These are phyloP conservation scores for Neosalanx taihuensis DNA, from an alignment of 2,797 vertebrate genomes.

Conservation along the genomic window DNA sequence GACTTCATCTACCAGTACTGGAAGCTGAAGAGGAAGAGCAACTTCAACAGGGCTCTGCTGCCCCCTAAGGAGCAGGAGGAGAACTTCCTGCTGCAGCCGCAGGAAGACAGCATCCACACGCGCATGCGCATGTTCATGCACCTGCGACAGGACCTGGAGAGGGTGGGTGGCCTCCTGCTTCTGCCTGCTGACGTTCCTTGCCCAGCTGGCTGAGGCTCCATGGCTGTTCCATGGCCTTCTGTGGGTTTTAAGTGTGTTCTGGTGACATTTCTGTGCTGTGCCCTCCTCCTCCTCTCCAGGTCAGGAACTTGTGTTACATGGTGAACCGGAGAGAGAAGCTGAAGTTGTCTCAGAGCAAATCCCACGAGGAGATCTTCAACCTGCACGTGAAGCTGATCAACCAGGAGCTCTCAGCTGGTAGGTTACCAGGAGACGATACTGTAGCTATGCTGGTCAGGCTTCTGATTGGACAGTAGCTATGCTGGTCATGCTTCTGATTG, in stretches of 20 bases:
- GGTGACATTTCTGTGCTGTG: background rate
- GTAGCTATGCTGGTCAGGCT: background rate
- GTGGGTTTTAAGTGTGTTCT: background rate
- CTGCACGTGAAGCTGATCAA: slow-evolving; percentile 89
- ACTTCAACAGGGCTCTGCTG: slow-evolving; percentile 93
- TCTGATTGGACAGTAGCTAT: no score
- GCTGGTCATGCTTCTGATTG: no score
- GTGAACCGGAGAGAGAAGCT: slow-evolving; percentile 96
- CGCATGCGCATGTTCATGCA: slow-evolving; percentile 99
- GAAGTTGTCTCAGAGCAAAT: slow-evolving; percentile 92
- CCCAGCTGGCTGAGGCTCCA: background rate
- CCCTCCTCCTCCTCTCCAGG: slow-evolving; percentile 64
- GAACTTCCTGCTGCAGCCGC: slow-evolving; percentile 89
- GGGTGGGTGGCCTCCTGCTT: slow-evolving; percentile 72
- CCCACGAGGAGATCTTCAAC: slow-evolving; percentile 95
- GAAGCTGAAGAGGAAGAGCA: slow-evolving; percentile 95
- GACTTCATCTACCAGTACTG: slow-evolving; percentile 98
- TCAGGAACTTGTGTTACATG: slow-evolving; percentile 99
- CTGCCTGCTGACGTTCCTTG: no score
- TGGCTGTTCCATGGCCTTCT: background rate
- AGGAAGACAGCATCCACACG: slow-evolving; percentile 96
- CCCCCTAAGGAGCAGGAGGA: slow-evolving; percentile 93
- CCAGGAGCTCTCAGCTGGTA: slow-evolving; percentile 89
- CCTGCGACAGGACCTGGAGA: slow-evolving; percentile 93
- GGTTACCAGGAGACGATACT: slow-evolving; percentile 11